Evolutionary conservation across 2,113 vertebrate species (phyloP), one percentile per base, ranked within the genome.

Genomic region (Archilochus colubris): DNA sequence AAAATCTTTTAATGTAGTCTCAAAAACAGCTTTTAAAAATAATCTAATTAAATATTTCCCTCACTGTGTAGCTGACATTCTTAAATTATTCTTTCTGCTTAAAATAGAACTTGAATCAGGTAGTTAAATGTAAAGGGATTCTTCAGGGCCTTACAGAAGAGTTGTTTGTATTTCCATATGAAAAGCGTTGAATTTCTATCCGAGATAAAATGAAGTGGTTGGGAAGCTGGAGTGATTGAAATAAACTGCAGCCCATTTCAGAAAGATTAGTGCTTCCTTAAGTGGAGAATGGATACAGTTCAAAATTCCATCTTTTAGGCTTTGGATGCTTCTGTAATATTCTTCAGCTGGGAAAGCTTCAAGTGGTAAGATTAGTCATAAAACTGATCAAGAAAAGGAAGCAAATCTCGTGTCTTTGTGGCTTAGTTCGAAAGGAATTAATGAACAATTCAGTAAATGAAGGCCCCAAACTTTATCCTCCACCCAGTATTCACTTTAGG

Each of bases 381-480:
- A 88, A 90, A 88, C 25, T 91, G 79, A 83, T 78, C 64, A 73
- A 73, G 72, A 69, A 95, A 91, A 67, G 62, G 79, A 91, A 93
- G 72, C 2, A 95, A 91, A 88, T 95, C 81, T 91, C 43, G 46
- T 62, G 88, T 94, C 69, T 95, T 90, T 86, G 57, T 95, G 90
- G 92, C 82, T 90, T 94, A 93, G 57, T 81, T 95, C 0, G 0
- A 84, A 86, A 94, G 10, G 58, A 93, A 94, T 94, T 95, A 96
- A 92, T 94, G 94, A 97, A 96, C 86, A 95, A 30, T 80, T 91
- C 81, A 85, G 88, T 82, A 93, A 95, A 95, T 95, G 90, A 96
- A 97, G 91, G 93, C 62, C 86, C 86, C 88, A 95, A 96, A 95
- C 33, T 89, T 91, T 25, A 95, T 95, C 86, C 86, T 88, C 88